Evolutionary conservation across 2,888 invertebrate species (phyloP), one percentile per base, ranked within the genome.

Genomic region (Agrotis exclamationis): DNA sequence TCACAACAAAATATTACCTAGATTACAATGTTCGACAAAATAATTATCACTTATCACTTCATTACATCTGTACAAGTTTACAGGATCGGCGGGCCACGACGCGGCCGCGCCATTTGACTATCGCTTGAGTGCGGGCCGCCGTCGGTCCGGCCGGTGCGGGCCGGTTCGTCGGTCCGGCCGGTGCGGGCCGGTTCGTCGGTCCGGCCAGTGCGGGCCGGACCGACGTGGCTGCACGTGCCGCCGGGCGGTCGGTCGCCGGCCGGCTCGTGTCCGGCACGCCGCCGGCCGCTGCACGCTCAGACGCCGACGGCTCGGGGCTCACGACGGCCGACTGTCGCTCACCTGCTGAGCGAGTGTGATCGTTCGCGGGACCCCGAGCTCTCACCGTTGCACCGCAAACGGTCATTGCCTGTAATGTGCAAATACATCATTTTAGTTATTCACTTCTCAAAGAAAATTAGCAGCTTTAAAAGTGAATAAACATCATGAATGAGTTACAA

Each of bases 311-410:
- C 84, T 85, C 80, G 53, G 70, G 70, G 59, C 70, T 67, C 68
- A 66, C 87, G 89, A 85, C 87, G 88, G 87, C 71, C 66, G 88
- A 85, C 75, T 84, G 90, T 91, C 90, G 94, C 96, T 97, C 97
- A 98, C 97, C 97, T 97, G 89, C 97, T 97, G 85, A 98, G 96
- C 88, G 98, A 98, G 93, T 97, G 96, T 85, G 96, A 96, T 60
- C 96, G 94, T 89, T 92, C 93, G 81, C 95, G 95, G 58, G 93
- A 92, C 74, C 90, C 90, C 51, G 94, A 91, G 74, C 93, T 87
- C 86, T 92, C 92, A 70, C 94, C 95, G 91, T 91, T 91, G 90
- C 93, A 90, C 75, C 94, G 91, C 83, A 89, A 86, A 76, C 96
- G 95, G 92, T 96, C 96, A 95, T 87, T 95, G 95, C 96, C 96